phyloP scores from a whole-genome alignment of 2,113 vertebrate species.

The Gymnorhina tibicen region DNA sequence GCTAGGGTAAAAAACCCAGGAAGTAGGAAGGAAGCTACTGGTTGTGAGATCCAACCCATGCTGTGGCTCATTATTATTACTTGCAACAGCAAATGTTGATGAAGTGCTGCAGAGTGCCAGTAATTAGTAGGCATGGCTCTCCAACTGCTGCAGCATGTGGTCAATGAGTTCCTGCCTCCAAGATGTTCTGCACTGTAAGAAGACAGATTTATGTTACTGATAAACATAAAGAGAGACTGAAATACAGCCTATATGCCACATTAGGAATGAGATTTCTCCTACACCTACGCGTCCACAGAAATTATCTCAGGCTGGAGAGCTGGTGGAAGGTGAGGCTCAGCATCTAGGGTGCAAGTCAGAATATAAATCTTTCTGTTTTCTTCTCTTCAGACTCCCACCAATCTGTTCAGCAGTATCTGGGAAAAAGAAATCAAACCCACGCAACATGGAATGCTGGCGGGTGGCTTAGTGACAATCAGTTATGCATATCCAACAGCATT shows the following conservation, averaged over 20 bases:
- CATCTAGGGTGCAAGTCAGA: not conserved
- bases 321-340: not conserved
- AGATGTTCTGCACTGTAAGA: constrained; percentile 23
- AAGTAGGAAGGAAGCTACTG: not conserved
- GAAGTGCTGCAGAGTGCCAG: constrained; percentile 21
- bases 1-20: not conserved
- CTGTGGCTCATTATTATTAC: constrained; percentile 42
- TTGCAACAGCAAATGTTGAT: constrained; percentile 48
- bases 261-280: not conserved
- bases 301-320: not conserved
- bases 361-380: not conserved
- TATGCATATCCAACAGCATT: not conserved
- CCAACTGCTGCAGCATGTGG: constrained; percentile 58
- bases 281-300: not conserved
- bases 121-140: constrained; percentile 50
- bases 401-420: not conserved
- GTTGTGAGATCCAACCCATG: not conserved
- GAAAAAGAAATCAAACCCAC: not conserved
- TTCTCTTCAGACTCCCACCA: not conserved
- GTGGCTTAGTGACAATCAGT: not conserved
- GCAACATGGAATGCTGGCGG: not conserved
- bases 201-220: constrained; percentile 30
- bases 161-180: constrained; percentile 52
- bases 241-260: not conserved
- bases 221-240: constrained; percentile 26